Percentiles rank a stretch among this genome's conserved stretches.
phyloP scores from a whole-genome alignment of 1,140 invertebrate genomes.

The Cylas formicarius region DNA sequence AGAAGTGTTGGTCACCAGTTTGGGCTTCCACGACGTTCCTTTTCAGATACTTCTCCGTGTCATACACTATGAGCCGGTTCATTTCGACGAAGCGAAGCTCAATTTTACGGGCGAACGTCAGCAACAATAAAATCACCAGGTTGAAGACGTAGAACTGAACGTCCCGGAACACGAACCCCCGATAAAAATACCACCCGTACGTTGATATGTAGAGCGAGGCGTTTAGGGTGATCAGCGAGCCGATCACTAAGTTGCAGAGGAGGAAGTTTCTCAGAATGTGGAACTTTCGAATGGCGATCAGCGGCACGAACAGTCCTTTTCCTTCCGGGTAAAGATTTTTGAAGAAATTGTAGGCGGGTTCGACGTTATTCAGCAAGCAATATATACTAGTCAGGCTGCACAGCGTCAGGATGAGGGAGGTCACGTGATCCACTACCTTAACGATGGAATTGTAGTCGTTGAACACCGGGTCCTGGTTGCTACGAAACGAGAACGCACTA shows the following conservation, averaged over 20 bases:
- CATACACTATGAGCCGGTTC: conserved; percentile 15
- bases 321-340: conserved; percentile 17
- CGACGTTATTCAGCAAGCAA: conserved; percentile 14
- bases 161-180: conserved; percentile 17
- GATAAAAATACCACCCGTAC: conserved; percentile 14
- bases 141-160: conserved; percentile 19
- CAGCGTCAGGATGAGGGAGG: conserved; percentile 12
- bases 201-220: conserved; percentile 15
- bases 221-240: conserved; percentile 6
- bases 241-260: conserved; percentile 18
- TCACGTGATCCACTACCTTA: conserved; percentile 9
- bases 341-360: conserved; percentile 16
- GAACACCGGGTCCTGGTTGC: too few species aligned
- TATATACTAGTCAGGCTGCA: conserved; percentile 10
- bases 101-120: conserved; percentile 13
- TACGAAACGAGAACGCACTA: too few species aligned
- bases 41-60: conserved; percentile 17
- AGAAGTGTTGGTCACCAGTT: conserved; percentile 14
- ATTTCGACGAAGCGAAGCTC: conserved; percentile 21
- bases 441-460: conserved; percentile 6
- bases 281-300: conserved; percentile 15
- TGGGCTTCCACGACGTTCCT: conserved; percentile 3
- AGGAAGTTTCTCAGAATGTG: conserved; percentile 20
- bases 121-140: conserved; percentile 9
- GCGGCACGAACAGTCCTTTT: conserved; percentile 14